Evolutionary conservation across 2,888 invertebrate species (phyloP), one percentile per base, ranked within the genome.

Genomic region (Lasioglossum calceatum): DNA sequence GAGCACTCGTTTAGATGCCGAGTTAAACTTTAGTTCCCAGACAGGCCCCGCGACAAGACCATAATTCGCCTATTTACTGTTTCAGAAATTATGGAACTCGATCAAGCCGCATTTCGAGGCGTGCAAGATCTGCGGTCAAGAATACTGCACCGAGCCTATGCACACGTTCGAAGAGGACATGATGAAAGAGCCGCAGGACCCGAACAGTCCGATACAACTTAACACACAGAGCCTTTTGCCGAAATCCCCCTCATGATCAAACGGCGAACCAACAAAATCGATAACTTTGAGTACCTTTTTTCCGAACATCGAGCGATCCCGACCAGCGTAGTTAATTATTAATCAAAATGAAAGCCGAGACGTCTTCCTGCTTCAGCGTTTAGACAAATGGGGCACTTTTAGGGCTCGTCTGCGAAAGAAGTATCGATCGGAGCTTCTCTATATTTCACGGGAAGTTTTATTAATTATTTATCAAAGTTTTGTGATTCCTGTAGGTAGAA

Each of bases 41-140:
- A 7, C 5, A 23, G 14, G 70, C 39, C 5, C n/a, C 12, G 39
- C n/a, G 42, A 42, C 12, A n/a, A 39, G 10, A 36, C 39, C 70
- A 5, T 39, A 70, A 70, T 39, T 70, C 39, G 36, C 19, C 70
- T 36, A n/a, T 27, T 44, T 77, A 27, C 16, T 12, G 36, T 27
- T 76, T 82, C 96, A 98, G 98, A 98, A 98, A 97, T 95, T 98
- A 77, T 96, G 96, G 92, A 96, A 97, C 93, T 97, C 98, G 10
- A 96, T 98, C 86, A 97, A 97, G 89, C 98, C 98, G 10, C 97
- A 97, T 87, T 96, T 98, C 90, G 97, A 97, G 92, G 97, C 97
- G 92, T 98, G 97, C 92, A 96, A 96, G 89, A 96, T 96, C 93
- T 98, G 98, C 92, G 97, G 97, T 32, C 97, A 97, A 89, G 97